Percentiles rank a stretch among this genome's conserved stretches.
Evolutionary conservation across 2,888 invertebrate genomes (phyloP).

Genomic region (Erebia palarica): DNA sequence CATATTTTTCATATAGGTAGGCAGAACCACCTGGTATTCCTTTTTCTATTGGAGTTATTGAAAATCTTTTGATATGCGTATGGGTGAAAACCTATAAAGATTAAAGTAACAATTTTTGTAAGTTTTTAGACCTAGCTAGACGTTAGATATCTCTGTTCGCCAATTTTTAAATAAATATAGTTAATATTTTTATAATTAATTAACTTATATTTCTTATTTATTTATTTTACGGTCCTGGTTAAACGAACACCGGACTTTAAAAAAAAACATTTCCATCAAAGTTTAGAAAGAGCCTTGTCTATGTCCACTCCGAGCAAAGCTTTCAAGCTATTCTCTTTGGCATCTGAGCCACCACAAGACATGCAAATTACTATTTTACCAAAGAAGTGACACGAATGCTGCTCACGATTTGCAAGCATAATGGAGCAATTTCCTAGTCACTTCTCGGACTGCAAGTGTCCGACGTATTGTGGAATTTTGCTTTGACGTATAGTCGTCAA

Average conservation of each 20-base stretch:
- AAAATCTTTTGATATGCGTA: too few species aligned
- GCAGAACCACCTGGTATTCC: too few species aligned
- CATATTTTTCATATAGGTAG: too few species aligned
- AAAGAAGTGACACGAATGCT: slow-evolving; percentile 35
- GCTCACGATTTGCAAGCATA: slow-evolving; percentile 39
- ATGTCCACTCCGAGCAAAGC: slow-evolving; percentile 26
- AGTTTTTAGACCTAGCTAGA: too few species aligned
- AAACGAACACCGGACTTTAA: background rate
- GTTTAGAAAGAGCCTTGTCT: slow-evolving; percentile 23
- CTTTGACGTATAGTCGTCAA: slow-evolving; percentile 29
- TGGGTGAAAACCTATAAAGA: too few species aligned
- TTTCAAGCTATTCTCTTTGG: slow-evolving; percentile 34
- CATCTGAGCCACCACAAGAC: slow-evolving; percentile 23
- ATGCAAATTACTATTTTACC: slow-evolving; percentile 24
- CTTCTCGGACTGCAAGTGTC: slow-evolving; percentile 36
- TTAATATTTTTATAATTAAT: too few species aligned
- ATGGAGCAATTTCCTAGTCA: slow-evolving; percentile 38
- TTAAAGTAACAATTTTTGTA: too few species aligned
- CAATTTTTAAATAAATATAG: too few species aligned
- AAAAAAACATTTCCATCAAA: slow-evolving; percentile 2
- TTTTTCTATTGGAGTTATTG: too few species aligned
- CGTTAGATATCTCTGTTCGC: too few species aligned
- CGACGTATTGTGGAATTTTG: slow-evolving; percentile 33
- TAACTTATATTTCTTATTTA: too few species aligned
- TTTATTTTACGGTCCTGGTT: too few species aligned